Base-by-base conservation (phyloP, 1,140 invertebrate genomes). In the Leucophenga varia region DNA sequence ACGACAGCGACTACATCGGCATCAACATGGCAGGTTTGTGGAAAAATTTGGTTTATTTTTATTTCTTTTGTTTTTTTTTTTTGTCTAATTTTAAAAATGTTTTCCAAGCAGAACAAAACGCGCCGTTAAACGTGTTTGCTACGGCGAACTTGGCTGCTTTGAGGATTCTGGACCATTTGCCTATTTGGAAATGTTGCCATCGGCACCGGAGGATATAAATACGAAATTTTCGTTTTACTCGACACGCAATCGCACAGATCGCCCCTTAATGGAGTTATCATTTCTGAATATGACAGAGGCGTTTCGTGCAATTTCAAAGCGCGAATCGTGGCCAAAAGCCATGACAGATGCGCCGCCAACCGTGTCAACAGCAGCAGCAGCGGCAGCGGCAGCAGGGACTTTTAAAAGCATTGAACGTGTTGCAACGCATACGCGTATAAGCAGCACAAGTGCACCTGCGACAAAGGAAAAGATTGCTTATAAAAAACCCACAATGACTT, bases 61-160 rank as follows among this genome's bases (percentile, higher is more conserved):
- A 34, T 13, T 14, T 5, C 17, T 31, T 35, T n/a, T 10, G 22
- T 42, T 17, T 16, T 25, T 31, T 42, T 25, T 25, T 31, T 42
- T 25, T 41, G 22, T 25, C n/a, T n/a, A n/a, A n/a, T n/a, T 19
- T 21, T 17, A 35, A n/a, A 35, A 18, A 44, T 17, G 14, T 2
- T 52, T 2, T 12, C 4, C 38, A 30, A 38, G 38, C 21, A 2
- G 82, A 70, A 75, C 72, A 3, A 84, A 87, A 70, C 76, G 87
- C 49, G 84, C 86, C 9, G 79, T 83, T 12, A 84, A 86, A 37
- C 83, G 85, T 8, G 87, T 94, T 1, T 97, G 95, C 68, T 97
- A 97, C 68, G 84, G 84, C 2, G 88, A 93, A 43, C 80, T 96
- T n/a, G 94, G 94, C 4, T 97, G 95, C 65, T 97, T 96, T 76